These are phyloP conservation scores for Cepphus grylle DNA, from an alignment of 2,113 vertebrate genomes.

Conservation along the genomic window DNA sequence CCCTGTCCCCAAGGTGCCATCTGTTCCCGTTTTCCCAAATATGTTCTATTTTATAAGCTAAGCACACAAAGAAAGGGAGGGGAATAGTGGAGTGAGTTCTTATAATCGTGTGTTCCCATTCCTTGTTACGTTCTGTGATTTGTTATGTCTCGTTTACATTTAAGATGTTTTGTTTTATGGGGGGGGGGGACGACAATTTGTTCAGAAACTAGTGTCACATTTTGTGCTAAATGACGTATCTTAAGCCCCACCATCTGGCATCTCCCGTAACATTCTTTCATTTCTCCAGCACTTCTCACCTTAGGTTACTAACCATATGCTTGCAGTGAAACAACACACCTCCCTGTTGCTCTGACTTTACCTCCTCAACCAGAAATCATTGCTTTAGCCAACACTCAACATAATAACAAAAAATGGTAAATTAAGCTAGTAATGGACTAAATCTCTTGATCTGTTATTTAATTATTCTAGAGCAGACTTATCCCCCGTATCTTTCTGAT, in stretches of 20 bases:
- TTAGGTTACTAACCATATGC: constrained; percentile 42
- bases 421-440: constrained; percentile 57
- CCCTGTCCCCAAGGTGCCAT: background rate
- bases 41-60: background rate
- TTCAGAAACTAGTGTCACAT: background rate
- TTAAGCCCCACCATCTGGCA: background rate
- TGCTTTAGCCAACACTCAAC: background rate
- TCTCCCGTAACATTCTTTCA: background rate
- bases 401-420: constrained; percentile 1
- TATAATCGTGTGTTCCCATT: background rate
- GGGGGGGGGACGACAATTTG: background rate
- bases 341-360: constrained; percentile 3
- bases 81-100: background rate
- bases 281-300: constrained; percentile 1
- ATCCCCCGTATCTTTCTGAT: constrained; percentile 49
- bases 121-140: background rate
- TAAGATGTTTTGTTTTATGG: background rate
- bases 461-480: background rate
- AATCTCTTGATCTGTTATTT: constrained; percentile 49
- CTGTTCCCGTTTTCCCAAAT: background rate
- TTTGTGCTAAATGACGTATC: background rate
- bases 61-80: background rate
- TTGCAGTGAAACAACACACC: background rate
- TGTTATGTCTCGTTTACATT: background rate
- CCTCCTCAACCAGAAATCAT: constrained; percentile 20